Conservation (phyloP, 2,113 vertebrate species). For the Onychostruthus taczanowskii region DNA sequence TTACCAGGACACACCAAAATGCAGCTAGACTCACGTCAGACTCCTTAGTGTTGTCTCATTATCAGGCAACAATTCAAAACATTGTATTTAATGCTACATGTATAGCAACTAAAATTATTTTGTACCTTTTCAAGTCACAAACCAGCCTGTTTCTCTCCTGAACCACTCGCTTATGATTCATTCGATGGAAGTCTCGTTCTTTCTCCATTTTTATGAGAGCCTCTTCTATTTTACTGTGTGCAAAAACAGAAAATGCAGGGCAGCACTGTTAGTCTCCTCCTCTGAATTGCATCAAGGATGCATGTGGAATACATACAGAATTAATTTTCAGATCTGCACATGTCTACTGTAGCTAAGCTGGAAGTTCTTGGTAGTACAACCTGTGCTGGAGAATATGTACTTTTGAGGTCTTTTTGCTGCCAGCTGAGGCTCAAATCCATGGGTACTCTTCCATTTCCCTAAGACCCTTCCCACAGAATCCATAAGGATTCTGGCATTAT, state of each 20-base stretch:
- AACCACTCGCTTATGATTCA: constrained; percentile 81
- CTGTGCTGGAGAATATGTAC: not conserved
- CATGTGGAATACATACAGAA: not conserved
- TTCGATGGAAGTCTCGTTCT: constrained; percentile 81
- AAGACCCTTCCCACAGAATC: not conserved
- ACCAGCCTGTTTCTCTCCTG: constrained; percentile 86
- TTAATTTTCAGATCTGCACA: not conserved
- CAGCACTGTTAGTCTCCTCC: not conserved
- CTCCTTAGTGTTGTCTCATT: not conserved
- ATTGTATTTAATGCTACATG: not conserved
- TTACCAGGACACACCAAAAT: not conserved
- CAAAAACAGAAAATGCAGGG: not conserved
- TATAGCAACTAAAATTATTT: not conserved
- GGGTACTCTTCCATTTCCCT: not conserved
- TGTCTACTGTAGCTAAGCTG: not conserved
- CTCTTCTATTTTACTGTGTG: constrained; percentile 72
- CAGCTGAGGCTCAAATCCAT: not conserved
- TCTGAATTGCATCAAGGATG: not conserved
- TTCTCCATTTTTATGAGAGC: constrained; percentile 78
- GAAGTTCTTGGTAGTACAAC: not conserved
- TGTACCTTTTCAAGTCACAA: constrained; percentile 80
- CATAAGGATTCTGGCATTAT: not conserved
- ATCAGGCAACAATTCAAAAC: not conserved
- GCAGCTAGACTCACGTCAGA: not conserved
- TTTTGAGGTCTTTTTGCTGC: not conserved